Evolutionary conservation across 1,140 invertebrate genomes (phyloP), one percentile per base, ranked within the genome.

Genomic region (Plectrocnemia conspersa): DNA sequence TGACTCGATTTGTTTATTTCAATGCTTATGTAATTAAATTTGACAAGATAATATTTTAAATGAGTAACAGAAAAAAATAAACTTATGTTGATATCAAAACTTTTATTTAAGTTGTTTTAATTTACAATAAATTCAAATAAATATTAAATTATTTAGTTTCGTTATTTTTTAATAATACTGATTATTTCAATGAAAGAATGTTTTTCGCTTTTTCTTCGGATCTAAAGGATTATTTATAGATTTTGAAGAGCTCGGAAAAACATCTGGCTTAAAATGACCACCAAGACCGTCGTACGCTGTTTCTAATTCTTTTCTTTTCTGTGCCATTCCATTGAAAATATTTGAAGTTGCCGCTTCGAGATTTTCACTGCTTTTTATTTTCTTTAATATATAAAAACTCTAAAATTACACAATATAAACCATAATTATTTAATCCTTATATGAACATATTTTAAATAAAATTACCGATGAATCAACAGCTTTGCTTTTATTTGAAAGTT

Each of bases 261-360:
- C 56, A 21, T 72, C 70, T 1, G 65, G 23, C 44, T 69, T 72
- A 3, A 67, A 71, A 54, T 73, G 73, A 9, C 71, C 71, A 0
- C 72, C 72, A 3, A 73, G 62, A 0, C 72, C 72, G 23, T 74
- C 68, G 29, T 70, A 73, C 0, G 66, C 65, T 5, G 66, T 64
- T 16, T 70, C 64, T 4, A 66, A 41, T 18, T 68, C 58, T 16
- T 21, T 49, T 38, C 47, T 48, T 24, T 49, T 45, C 25, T 36
- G 27, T 9, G 24, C 54, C 59, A 58, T 54, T 9, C 40, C 45
- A 23, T 57, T 58, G 24, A 57, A 61, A 11, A 54, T 19, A 24
- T 55, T 21, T 5, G 5, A 10, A 32, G 13, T 16, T n/a, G 13
- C 4, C 13, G 16, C 10, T 3, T 32, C 44, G 2, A 47, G 15